Evolutionary conservation across 2,797 vertebrate genomes (phyloP).

Genomic region (Pipistrellus kuhlii): DNA sequence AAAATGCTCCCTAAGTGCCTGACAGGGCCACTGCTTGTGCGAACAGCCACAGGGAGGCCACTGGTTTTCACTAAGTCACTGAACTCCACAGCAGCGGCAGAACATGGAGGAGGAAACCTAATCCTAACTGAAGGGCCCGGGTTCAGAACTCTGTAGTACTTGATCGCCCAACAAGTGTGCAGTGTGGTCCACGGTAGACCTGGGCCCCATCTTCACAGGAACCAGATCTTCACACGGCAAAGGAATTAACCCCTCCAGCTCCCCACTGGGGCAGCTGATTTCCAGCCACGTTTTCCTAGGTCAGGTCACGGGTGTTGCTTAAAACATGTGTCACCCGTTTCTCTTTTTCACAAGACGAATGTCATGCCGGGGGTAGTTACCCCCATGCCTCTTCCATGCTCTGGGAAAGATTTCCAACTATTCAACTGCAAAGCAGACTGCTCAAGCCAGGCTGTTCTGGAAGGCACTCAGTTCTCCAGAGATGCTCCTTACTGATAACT

Average conservation of each 20-base stretch:
- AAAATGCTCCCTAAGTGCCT: neutral
- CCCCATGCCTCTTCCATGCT: neutral
- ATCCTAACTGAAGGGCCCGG: neutral
- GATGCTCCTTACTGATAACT: conserved; percentile 45
- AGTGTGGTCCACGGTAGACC: neutral
- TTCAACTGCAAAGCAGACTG: conserved; percentile 8
- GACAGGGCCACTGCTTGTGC: neutral
- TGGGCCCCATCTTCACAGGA: neutral
- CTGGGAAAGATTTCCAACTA: conserved; percentile 26
- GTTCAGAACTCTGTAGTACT: neutral
- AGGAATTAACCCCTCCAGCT: conserved; percentile 19
- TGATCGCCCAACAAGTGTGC: neutral
- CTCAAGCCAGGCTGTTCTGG: conserved; percentile 23
- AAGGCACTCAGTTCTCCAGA: conserved; percentile 58
- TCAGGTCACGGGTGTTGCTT: conserved; percentile 39
- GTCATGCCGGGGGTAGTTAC: neutral
- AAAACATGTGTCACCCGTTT: conserved; percentile 48
- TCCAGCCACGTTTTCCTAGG: neutral
- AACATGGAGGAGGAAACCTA: neutral
- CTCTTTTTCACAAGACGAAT: neutral
- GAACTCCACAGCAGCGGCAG: neutral
- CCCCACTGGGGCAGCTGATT: neutral
- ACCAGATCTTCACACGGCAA: neutral
- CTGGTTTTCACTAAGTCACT: neutral
- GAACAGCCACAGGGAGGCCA: neutral